These are phyloP conservation scores for Tachyglossus aculeatus DNA, from an alignment of 2,797 vertebrate species.

Conservation along the genomic window DNA sequence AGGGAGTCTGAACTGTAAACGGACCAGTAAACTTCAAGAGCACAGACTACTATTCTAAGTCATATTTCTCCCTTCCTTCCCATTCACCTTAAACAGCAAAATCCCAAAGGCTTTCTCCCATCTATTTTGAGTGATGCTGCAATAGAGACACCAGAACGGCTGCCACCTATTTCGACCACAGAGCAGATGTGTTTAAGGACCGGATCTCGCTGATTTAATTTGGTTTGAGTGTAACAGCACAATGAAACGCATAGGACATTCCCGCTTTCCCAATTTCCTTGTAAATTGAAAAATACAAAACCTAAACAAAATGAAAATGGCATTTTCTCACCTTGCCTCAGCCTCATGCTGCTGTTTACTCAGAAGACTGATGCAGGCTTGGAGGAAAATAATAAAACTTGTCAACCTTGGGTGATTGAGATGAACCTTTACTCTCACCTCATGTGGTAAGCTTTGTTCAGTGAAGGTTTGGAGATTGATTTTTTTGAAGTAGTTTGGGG, in stretches of 20 bases:
- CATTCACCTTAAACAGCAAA: too few relatives aligned
- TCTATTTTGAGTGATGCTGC: background rate
- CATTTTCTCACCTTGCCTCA: background rate
- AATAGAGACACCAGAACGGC: background rate
- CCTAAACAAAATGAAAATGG: background rate
- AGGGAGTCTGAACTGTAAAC: too few relatives aligned
- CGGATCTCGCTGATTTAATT: background rate
- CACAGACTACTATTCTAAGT: too few relatives aligned
- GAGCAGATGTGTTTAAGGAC: background rate
- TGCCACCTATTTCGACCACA: background rate
- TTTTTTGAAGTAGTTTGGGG: background rate
- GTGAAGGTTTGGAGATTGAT: background rate
- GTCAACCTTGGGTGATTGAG: background rate
- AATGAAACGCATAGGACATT: background rate
- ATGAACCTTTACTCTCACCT: background rate
- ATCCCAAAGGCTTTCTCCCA: too few relatives aligned
- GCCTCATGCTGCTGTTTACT: background rate
- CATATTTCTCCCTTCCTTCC: too few relatives aligned
- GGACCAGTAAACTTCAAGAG: too few relatives aligned
- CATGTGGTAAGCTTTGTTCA: background rate
- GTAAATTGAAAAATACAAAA: background rate
- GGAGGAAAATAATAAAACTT: background rate
- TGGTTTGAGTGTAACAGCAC: background rate
- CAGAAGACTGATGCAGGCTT: background rate
- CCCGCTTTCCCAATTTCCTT: slow-evolving; percentile 12